Conservation (phyloP, 2,113 vertebrate genomes). For the Poeciliopsis occidentalis region DNA sequence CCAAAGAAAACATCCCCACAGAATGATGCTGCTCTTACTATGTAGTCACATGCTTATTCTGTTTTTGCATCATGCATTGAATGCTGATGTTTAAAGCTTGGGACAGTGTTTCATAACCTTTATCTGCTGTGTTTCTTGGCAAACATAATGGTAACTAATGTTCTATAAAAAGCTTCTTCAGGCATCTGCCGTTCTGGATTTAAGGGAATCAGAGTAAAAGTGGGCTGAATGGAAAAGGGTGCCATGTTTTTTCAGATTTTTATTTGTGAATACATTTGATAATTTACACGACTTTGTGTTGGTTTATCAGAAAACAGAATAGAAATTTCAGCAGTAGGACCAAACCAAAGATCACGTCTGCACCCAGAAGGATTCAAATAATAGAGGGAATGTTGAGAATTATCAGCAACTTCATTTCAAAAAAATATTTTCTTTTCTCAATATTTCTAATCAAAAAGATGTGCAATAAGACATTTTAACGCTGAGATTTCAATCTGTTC, state of each 20-base stretch:
- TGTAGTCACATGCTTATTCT: neutral
- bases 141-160: neutral
- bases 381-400: neutral
- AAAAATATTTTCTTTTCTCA: neutral
- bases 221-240: neutral
- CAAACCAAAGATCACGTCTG: neutral
- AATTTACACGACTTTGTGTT: neutral
- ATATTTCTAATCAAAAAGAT: neutral
- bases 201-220: too few species aligned
- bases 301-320: neutral
- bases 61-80: too few species aligned
- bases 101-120: neutral
- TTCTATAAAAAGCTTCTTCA: neutral
- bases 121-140: neutral
- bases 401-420: neutral
- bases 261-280: neutral
- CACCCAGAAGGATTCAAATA: too few species aligned
- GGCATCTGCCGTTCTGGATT: neutral
- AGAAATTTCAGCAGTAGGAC: neutral
- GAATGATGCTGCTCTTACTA: neutral
- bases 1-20: neutral
- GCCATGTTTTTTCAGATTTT: neutral
- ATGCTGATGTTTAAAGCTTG: neutral
- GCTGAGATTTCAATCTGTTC: neutral
- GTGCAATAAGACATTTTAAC: neutral